Evolutionary conservation across 2,113 vertebrate genomes (phyloP).

Genomic region (Gnathonemus longibarbis): DNA sequence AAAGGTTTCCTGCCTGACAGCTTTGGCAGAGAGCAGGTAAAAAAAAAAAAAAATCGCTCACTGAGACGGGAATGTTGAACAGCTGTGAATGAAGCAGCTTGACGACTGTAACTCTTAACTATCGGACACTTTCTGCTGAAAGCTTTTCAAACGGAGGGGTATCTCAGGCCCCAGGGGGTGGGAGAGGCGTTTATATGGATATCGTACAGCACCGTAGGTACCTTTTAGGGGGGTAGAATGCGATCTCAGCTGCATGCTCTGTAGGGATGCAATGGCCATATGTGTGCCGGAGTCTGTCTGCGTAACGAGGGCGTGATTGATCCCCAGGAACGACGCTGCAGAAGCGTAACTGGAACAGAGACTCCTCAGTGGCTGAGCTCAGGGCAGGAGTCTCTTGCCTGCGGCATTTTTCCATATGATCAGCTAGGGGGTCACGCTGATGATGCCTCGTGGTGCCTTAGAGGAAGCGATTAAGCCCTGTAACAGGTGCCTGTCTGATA

Average conservation of each 20-base stretch:
- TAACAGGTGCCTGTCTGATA: not conserved
- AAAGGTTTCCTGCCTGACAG: not conserved
- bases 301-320: conserved; percentile 11
- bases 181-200: not conserved
- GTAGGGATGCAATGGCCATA: not conserved
- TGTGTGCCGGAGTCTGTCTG: not conserved
- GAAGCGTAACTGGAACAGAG: not conserved
- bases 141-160: not conserved
- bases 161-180: not conserved
- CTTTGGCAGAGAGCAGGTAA: conserved; percentile 15
- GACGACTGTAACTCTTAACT: conserved; percentile 5
- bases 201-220: not conserved
- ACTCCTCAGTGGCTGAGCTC: not conserved
- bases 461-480: not conserved
- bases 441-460: too few species aligned
- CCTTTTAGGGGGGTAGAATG: not conserved
- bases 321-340: not conserved
- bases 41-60: not conserved
- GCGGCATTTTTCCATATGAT: not conserved
- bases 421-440: not conserved
- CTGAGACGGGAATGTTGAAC: conserved; percentile 10
- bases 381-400: not conserved
- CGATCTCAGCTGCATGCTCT: not conserved
- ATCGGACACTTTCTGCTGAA: not conserved
- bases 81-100: not conserved